Conservation (phyloP, 1,140 invertebrate genomes). For the Apolygus lucorum region DNA sequence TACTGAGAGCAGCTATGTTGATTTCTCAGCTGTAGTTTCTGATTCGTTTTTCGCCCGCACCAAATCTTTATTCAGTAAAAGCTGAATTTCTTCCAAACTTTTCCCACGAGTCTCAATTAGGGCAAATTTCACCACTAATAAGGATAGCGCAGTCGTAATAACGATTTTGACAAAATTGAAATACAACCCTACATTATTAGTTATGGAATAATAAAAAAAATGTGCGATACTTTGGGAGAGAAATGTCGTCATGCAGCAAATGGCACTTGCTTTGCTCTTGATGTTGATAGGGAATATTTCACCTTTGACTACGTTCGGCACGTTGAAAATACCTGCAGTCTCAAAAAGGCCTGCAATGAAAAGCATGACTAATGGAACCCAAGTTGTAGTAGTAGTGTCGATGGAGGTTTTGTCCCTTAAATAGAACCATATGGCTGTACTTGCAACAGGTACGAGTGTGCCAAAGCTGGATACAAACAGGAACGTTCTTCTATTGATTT, state of each 20-base stretch:
- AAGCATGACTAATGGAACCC: conserved; percentile 25
- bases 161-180: conserved; percentile 73
- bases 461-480: conserved; percentile 37
- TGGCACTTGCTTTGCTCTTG: conserved; percentile 26
- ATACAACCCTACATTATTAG: conserved; percentile 50
- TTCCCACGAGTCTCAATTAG: conserved; percentile 76
- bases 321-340: conserved; percentile 26
- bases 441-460: conserved; percentile 25
- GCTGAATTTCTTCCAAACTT: conserved; percentile 65
- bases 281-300: conserved; percentile 29
- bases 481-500: conserved; percentile 41
- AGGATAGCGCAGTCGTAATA: conserved; percentile 52
- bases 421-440: conserved; percentile 32
- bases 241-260: conserved; percentile 23
- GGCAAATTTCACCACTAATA: conserved; percentile 47
- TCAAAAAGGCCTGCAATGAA: conserved; percentile 22
- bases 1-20: too few relatives aligned
- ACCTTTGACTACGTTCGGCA: conserved; percentile 28
- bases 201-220: conserved; percentile 56
- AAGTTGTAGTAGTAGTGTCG: conserved; percentile 5
- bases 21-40: too few relatives aligned
- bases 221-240: conserved; percentile 52
- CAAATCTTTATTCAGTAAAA: too few relatives aligned
- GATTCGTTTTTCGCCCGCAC: too few relatives aligned
- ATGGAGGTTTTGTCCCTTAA: conserved; percentile 1